Conservation (phyloP, 2,797 vertebrate species). For the Uromys caudimaculatus region DNA sequence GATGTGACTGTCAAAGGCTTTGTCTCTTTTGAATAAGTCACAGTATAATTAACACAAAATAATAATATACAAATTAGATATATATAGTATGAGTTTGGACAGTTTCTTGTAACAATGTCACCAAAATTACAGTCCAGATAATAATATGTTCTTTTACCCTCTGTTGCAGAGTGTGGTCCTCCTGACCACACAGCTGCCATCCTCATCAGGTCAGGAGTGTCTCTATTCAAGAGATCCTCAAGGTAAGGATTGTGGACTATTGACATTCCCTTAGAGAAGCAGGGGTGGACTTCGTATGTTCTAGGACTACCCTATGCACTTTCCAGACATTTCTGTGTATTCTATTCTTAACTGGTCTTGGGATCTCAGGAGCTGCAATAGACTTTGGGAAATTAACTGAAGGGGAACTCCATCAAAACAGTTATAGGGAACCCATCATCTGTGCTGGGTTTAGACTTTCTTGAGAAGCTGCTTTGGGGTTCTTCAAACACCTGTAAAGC, state of each 20-base stretch:
- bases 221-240: background rate
- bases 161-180: background rate
- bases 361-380: background rate
- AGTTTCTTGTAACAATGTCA: background rate
- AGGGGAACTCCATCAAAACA: background rate
- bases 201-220: background rate
- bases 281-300: background rate
- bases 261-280: background rate
- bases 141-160: background rate
- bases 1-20: background rate
- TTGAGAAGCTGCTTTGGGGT: background rate
- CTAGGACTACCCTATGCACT: background rate
- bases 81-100: background rate
- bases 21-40: background rate
- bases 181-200: background rate
- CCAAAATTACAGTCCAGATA: background rate
- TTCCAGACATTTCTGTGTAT: background rate
- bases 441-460: background rate
- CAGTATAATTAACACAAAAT: background rate
- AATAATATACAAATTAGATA: background rate
- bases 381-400: background rate
- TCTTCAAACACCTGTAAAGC: background rate
- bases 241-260: background rate
- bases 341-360: background rate
- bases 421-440: background rate